Percentiles rank a stretch among this genome's conserved stretches.
Conservation (phyloP, 2,113 vertebrate genomes). For the Osmerus mordax region DNA sequence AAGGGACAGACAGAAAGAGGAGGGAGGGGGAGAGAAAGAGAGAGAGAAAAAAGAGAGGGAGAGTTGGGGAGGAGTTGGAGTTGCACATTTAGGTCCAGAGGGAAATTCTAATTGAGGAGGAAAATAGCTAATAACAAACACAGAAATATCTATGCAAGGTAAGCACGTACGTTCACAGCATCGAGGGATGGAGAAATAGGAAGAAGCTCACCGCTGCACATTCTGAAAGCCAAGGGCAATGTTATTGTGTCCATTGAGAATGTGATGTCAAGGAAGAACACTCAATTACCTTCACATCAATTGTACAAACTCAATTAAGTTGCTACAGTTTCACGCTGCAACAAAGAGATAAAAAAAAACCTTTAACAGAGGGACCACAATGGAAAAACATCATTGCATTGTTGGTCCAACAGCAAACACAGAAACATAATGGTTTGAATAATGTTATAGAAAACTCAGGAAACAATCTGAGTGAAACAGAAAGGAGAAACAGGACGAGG, state of each 20-base stretch:
- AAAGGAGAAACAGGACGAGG: too few species aligned
- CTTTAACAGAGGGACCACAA: background rate
- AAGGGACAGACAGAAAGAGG: background rate
- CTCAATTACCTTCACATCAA: slow-evolving; percentile 12
- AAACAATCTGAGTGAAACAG: background rate
- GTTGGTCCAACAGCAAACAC: background rate
- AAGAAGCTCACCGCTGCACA: background rate
- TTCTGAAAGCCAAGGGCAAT: background rate
- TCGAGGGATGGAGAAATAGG: background rate
- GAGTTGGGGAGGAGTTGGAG: background rate
- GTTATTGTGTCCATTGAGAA: background rate
- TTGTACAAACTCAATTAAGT: slow-evolving; percentile 2
- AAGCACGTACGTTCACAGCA: background rate
- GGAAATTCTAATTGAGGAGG: slow-evolving; percentile 11
- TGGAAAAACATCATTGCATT: background rate
- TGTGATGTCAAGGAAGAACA: slow-evolving; percentile 11
- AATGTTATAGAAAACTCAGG: background rate
- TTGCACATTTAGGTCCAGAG: background rate
- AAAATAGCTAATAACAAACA: slow-evolving; percentile 15
- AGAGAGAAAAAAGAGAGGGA: background rate
- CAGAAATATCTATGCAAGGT: slow-evolving; percentile 4
- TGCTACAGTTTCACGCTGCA: slow-evolving; percentile 5
- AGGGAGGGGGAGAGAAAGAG: background rate
- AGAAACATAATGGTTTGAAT: background rate
- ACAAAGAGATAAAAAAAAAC: background rate